Evolutionary conservation across 2,888 invertebrate species (phyloP).

Genomic region (Notodonta ziczac): DNA sequence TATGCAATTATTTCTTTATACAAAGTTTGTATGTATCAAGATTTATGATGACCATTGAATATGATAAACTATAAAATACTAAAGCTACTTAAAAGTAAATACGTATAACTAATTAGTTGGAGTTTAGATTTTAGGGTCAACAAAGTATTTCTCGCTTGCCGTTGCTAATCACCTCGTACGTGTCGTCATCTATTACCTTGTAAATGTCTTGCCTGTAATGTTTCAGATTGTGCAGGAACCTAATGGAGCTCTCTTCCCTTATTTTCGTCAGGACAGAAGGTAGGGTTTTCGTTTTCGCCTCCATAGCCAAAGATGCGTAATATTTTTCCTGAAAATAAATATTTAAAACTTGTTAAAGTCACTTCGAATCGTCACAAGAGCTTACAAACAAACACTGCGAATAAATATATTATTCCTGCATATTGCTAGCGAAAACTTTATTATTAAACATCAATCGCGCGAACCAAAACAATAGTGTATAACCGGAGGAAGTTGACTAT

Average conservation of each 20-base stretch:
- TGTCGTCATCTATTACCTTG: constrained; percentile 87
- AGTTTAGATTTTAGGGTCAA: constrained; percentile 53
- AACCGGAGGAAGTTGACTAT: not conserved
- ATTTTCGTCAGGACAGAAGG: constrained; percentile 88
- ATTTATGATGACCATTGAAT: not conserved
- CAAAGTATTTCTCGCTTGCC: constrained; percentile 74
- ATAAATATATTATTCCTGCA: not conserved
- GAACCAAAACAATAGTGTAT: not conserved
- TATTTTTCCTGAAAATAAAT: constrained; percentile 84
- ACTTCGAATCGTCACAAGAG: no score
- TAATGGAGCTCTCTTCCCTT: constrained; percentile 86
- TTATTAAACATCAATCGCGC: no score
- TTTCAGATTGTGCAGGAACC: constrained; percentile 86
- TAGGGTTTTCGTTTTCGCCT: constrained; percentile 85
- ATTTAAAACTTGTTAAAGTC: constrained; percentile 5
- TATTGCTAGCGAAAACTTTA: not conserved
- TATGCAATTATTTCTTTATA: not conserved
- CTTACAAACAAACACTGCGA: no score
- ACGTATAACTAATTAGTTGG: constrained; percentile 14
- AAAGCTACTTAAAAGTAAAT: constrained; percentile 25
- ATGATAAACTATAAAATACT: constrained; percentile 13
- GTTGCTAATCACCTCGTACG: constrained; percentile 80
- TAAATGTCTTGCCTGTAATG: constrained; percentile 88
- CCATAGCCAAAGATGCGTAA: constrained; percentile 87
- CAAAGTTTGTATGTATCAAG: not conserved